Evolutionary conservation across 2,113 vertebrate species (phyloP).

Genomic region (Brachypteracias leptosomus): DNA sequence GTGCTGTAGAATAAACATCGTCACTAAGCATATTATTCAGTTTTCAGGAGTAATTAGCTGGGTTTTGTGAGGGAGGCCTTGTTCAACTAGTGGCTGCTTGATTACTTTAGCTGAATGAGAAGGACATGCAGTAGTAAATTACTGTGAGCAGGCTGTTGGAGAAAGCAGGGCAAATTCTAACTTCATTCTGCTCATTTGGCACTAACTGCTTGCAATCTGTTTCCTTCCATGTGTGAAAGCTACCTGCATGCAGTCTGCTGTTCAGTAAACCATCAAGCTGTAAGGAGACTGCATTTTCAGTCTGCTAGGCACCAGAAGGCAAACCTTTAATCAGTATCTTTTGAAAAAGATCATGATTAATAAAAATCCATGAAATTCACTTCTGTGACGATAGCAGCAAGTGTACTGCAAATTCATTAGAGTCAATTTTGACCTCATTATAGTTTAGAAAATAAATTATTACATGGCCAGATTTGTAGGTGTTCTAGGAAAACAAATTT

Average conservation of each 20-base stretch:
- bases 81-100: conserved; percentile 29
- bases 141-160: not conserved
- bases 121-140: not conserved
- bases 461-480: conserved; percentile 33
- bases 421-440: conserved; percentile 39
- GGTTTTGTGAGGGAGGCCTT: not conserved
- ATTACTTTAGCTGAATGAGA: conserved; percentile 23
- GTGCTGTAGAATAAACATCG: not conserved
- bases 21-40: conserved; percentile 20
- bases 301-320: conserved; percentile 30
- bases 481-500: conserved; percentile 49
- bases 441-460: conserved; percentile 59
- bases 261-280: not conserved
- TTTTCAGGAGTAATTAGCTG: conserved; percentile 56
- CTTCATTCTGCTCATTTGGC: conserved; percentile 33
- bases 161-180: not conserved
- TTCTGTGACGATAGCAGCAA: conserved; percentile 49
- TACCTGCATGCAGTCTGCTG: conserved; percentile 29
- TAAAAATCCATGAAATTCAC: conserved; percentile 48
- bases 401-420: conserved; percentile 46
- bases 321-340: conserved; percentile 58
- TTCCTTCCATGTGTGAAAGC: conserved; percentile 18
- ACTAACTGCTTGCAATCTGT: conserved; percentile 43
- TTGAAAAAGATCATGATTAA: conserved; percentile 48
- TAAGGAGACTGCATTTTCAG: conserved; percentile 7